Evolutionary conservation across 2,113 vertebrate genomes (phyloP), one percentile per base, ranked within the genome.

Genomic region (Ochotona curzoniae): DNA sequence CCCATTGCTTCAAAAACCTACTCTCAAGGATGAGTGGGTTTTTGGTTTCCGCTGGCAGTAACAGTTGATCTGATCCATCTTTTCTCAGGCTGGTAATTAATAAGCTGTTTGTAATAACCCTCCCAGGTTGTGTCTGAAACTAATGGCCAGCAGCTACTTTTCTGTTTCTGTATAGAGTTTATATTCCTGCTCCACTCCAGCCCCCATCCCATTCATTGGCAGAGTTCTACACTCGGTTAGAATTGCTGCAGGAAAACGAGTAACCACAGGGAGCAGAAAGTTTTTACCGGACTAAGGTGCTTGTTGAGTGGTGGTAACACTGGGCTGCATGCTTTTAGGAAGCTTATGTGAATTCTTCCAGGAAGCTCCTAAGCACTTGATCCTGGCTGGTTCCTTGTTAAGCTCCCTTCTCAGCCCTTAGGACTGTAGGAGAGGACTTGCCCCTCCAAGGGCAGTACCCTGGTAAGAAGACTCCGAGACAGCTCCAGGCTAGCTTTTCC

Each of bases 121-220:
- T 63, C 32, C 60, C 38, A 76, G 30, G n/a, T 82, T 57, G 17
- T 63, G 14, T 32, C 21, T 87, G 51, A 66, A 64, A 25, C 32
- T 84, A 71, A 8, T 51, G 75, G 32, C 10, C 35, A 44, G 28
- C 51, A 35, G 9, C 38, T 87, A 51, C 38, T 79, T 83, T 91
- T 70, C 32, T 61, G 12, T 87, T 85, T 95, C 60, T 54, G 21
- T n/a, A 38, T 49, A n/a, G 25, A 93, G 49, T 4, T 57, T 93
- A 73, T 35, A 57, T 74, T 70, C 8, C 25, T 73, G 10, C 35
- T 70, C 54, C 61, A 2, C 12, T 12, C 9, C 7, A 9, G 13
- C 47, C 8, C 71, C 18, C 51, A 7, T n/a, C 1, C n/a, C 8
- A 26, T 14, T 66, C 20, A 54, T 17, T n/a, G 30, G 26, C 60